Conservation (phyloP, 2,888 invertebrate species). For the Cepaea hortensis region DNA sequence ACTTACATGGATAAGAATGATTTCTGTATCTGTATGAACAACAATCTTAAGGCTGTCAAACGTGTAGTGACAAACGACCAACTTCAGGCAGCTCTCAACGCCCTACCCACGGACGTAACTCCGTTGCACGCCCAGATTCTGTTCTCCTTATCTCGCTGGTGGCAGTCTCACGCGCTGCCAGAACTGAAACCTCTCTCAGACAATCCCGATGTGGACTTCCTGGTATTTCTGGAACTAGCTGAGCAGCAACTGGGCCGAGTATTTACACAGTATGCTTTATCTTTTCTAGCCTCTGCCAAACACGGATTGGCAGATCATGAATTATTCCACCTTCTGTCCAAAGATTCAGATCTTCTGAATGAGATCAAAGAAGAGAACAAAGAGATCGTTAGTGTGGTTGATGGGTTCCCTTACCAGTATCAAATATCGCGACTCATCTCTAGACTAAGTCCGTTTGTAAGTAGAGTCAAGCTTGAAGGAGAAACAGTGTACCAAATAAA, state of each 20-base stretch:
- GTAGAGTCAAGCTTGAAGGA: constrained; percentile 52
- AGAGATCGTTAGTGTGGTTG: constrained; percentile 52
- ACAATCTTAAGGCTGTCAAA: constrained; percentile 18
- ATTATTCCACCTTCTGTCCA: constrained; percentile 51
- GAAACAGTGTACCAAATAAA: constrained; percentile 49
- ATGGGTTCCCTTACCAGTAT: constrained; percentile 54
- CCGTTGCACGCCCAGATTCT: constrained; percentile 47
- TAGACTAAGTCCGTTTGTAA: constrained; percentile 48
- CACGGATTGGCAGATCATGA: constrained; percentile 53
- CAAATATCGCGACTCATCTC: constrained; percentile 50
- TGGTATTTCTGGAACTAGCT: constrained; percentile 42
- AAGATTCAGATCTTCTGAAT: constrained; percentile 50
- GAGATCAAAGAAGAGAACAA: constrained; percentile 49
- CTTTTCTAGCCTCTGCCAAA: constrained; percentile 48
- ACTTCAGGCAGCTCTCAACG: constrained; percentile 29
- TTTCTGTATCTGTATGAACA: constrained; percentile 24
- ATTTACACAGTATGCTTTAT: constrained; percentile 51
- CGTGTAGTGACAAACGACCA: constrained; percentile 52
- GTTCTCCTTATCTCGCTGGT: constrained; percentile 43
- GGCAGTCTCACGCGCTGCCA: constrained; percentile 53
- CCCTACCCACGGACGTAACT: constrained; percentile 38
- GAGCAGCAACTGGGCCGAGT: constrained; percentile 50
- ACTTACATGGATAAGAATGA: constrained; percentile 9
- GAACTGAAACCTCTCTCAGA: constrained; percentile 36
- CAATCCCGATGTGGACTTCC: constrained; percentile 44